Conservation (phyloP, 2,888 invertebrate species). For the Lithosia quadra region DNA sequence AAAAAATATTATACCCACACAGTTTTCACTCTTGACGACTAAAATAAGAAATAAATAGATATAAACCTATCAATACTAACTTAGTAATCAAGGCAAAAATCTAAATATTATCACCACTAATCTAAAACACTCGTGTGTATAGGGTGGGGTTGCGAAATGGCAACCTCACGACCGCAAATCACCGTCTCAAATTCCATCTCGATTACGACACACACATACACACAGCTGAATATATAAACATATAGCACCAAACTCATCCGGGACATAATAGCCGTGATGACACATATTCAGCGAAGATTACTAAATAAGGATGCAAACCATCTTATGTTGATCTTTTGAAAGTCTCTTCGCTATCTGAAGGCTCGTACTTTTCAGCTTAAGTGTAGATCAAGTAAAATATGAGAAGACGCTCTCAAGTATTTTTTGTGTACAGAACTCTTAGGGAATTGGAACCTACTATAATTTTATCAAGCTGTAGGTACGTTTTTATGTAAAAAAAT, state of each 20-base stretch:
- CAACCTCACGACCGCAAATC: not conserved
- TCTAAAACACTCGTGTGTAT: not conserved
- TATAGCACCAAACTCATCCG: not conserved
- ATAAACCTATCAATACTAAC: too few species aligned
- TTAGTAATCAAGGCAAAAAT: too few species aligned
- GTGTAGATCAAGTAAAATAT: not conserved
- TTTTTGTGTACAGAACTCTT: not conserved
- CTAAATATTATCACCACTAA: not conserved
- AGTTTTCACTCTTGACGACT: too few species aligned
- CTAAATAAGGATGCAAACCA: conserved; percentile 13
- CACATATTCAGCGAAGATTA: conserved; percentile 7
- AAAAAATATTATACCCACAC: too few species aligned
- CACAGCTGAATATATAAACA: not conserved
- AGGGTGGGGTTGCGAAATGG: not conserved
- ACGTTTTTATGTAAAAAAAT: too few species aligned
- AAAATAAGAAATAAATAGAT: too few species aligned
- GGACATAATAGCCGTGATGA: not conserved
- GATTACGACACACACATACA: not conserved
- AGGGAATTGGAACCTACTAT: too few species aligned
- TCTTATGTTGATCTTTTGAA: conserved; percentile 11
- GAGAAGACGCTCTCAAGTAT: conserved; percentile 34
- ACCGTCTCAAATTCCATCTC: not conserved
- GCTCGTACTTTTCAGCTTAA: not conserved
- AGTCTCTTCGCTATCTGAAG: conserved; percentile 7
- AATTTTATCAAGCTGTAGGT: too few species aligned